Evolutionary conservation across 2,797 vertebrate genomes (phyloP), one percentile per base, ranked within the genome.

Genomic region (Rhodeus uyekii): DNA sequence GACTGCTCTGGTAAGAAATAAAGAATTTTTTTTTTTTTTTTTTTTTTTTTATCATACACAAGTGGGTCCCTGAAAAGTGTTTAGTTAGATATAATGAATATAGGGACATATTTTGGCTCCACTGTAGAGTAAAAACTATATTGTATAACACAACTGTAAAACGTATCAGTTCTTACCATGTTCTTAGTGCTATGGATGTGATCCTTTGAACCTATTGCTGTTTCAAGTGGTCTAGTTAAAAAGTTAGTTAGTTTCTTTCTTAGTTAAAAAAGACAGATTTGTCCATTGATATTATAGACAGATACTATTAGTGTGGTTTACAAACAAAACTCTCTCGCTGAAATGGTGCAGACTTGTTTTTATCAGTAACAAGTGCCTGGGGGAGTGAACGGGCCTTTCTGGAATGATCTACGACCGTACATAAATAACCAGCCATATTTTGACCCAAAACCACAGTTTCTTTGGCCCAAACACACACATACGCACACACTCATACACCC

Each of bases 401-500:
- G 7, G 12, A 67, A 60, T 86, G 85, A 88, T 83, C 81, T 88
- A 88, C 42, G 60, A 80, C 78, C 78, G 22, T 8, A 50, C 65
- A 83, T 77, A 84, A 88, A 82, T 77, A 60, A 76, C 29, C 14
- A 68, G 29, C 22, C 72, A 67, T 65, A 46, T 74, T 81, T 69
- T 46, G 38, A 38, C 48, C 73, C 76, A 64, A 76, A 58, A 76
- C 78, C 39, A 50, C 82, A 42, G 29, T 81, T 65, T 82, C 27
- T 42, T 64, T 48, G 55, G 63, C 46, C 78, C 69, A 29, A 84
- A 76, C 85, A 76, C 24, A 38, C 53, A 48, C 8, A 76, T 19
- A 38, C 53, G 39, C 8, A 18, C 55, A 86, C 87, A 91, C 90
- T 87, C 89, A 92, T 88, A 91, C 80, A 87, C 87, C 87, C 86